Percentiles rank a stretch among this genome's conserved stretches.
These are phyloP conservation scores for Fukomys damarensis DNA, from an alignment of 2,113 vertebrate genomes.

Conservation along the genomic window DNA sequence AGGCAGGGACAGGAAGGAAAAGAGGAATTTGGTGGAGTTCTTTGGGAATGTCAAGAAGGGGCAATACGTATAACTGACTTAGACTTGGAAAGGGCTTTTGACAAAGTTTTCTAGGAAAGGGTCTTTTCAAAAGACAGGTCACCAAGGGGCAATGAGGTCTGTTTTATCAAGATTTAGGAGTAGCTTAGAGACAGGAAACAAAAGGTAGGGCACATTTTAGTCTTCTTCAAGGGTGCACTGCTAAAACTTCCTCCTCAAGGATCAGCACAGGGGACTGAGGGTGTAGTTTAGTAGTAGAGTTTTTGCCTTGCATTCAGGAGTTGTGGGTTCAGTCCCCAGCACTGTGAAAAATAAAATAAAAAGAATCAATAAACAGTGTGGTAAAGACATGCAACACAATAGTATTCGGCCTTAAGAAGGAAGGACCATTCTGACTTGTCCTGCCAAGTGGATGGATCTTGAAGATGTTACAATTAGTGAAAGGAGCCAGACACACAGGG, in stretches of 20 bases:
- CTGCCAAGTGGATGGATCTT: not conserved
- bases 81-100: not conserved
- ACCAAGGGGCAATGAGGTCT: not conserved
- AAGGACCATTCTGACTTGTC: not conserved
- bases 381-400: not conserved
- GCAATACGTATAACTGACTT: not conserved
- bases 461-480: not conserved
- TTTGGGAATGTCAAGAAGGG: not conserved
- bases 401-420: not conserved
- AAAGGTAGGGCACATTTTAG: not conserved
- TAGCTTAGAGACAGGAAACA: not conserved
- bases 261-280: not conserved
- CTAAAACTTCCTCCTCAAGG: not conserved
- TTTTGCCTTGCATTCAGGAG: not conserved
- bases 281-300: not conserved
- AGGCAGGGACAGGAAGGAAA: not conserved
- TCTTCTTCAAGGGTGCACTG: not conserved
- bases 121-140: slow-evolving; percentile 52
- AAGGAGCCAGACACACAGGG: slow-evolving; percentile 6
- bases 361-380: not conserved
- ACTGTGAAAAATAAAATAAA: not conserved
- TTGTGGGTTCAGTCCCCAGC: not conserved
- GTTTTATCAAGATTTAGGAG: slow-evolving; percentile 16
- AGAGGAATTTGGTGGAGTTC: not conserved
- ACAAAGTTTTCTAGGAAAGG: not conserved